Evolutionary conservation across 2,113 vertebrate genomes (phyloP).

Genomic region (Neomonachus schauinslandi): DNA sequence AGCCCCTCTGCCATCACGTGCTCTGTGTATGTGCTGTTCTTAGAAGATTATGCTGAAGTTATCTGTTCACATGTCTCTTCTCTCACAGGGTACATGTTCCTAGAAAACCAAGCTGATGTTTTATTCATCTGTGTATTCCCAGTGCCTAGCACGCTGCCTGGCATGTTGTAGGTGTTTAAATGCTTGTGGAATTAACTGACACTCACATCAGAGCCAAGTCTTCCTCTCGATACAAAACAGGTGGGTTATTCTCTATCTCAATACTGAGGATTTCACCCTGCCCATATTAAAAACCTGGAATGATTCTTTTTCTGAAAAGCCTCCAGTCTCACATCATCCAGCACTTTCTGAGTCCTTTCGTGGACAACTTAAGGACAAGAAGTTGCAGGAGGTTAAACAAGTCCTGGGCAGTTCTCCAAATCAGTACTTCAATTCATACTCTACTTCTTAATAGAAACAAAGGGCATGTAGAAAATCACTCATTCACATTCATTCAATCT

Average conservation of each 20-base stretch:
- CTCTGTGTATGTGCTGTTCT: background rate
- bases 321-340: background rate
- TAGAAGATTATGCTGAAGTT: background rate
- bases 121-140: background rate
- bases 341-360: background rate
- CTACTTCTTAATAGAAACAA: background rate
- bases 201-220: background rate
- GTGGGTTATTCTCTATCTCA: slow-evolving; percentile 14
- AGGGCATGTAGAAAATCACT: background rate
- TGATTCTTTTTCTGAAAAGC: background rate
- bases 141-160: background rate
- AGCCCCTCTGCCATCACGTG: too few relatives aligned
- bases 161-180: background rate
- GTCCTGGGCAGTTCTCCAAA: background rate
- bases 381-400: background rate
- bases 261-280: background rate
- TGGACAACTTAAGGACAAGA: background rate
- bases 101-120: background rate
- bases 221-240: background rate
- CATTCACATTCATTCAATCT: slow-evolving; percentile 32
- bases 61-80: background rate
- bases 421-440: background rate
- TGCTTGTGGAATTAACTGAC: background rate
- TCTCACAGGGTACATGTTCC: background rate
- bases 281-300: background rate